These are phyloP conservation scores for Heliconius erato DNA, from an alignment of 2,888 invertebrate species.

Conservation along the genomic window DNA sequence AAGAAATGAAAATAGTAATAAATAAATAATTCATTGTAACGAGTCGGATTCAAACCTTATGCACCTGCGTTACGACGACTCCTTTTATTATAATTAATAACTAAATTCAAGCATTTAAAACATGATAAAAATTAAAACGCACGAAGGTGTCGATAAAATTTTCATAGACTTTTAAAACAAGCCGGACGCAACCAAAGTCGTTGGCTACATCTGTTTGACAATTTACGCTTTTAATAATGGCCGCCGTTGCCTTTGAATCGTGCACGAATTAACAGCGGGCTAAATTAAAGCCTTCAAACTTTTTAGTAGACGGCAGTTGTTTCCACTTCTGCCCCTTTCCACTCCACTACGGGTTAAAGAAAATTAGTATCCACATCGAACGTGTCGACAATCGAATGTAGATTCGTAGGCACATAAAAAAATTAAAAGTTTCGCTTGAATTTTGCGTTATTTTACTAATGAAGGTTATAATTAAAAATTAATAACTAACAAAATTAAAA, in stretches of 20 bases:
- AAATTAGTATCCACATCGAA: slow-evolving; percentile 68
- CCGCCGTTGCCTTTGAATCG: slow-evolving; percentile 80
- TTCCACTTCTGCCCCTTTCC: slow-evolving; percentile 64
- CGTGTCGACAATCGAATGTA: slow-evolving; percentile 51
- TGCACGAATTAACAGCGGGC: slow-evolving; percentile 81
- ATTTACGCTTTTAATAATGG: slow-evolving; percentile 86
- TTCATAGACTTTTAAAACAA: slow-evolving; percentile 78
- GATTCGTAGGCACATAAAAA: not conserved
- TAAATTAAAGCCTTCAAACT: slow-evolving; percentile 82
- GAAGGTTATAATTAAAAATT: no score
- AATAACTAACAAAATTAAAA: no score
- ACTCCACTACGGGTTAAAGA: slow-evolving; percentile 63
- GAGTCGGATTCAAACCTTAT: no score
- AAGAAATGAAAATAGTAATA: no score
- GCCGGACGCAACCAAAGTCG: slow-evolving; percentile 73
- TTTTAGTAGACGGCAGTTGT: slow-evolving; percentile 69
- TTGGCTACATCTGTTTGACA: slow-evolving; percentile 83
- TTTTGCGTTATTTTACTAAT: no score
- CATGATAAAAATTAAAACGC: not conserved
- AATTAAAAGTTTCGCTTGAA: not conserved
- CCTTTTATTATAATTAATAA: no score
- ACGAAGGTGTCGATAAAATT: slow-evolving; percentile 47
- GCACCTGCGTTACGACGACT: no score
- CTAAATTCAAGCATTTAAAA: no score
- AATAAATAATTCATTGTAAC: no score